Percentiles rank a stretch among this genome's conserved stretches.
phyloP scores from a whole-genome alignment of 2,113 vertebrate genomes.

The Pitta sordida region DNA sequence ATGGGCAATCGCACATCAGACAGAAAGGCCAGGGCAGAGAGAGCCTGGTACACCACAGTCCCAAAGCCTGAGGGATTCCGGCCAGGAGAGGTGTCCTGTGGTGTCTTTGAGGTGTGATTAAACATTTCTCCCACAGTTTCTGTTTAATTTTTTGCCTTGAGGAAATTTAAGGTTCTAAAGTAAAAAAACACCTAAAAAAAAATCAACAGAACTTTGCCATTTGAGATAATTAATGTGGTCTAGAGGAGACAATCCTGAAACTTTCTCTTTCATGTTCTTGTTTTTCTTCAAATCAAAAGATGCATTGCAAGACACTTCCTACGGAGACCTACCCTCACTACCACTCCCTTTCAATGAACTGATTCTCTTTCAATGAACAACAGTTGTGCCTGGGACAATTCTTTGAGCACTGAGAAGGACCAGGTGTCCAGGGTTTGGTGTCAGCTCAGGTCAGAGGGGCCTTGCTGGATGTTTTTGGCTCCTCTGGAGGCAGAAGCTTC shows the following conservation, averaged over 20 bases:
- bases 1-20: neutral
- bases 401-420: neutral
- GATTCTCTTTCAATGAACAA: neutral
- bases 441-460: neutral
- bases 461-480: neutral
- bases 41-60: rapidly evolving
- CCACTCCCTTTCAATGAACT: neutral
- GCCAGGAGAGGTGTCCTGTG: neutral
- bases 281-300: neutral
- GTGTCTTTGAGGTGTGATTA: neutral
- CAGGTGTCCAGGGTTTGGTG: neutral
- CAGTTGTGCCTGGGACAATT: neutral
- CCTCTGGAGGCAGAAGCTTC: neutral
- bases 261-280: neutral
- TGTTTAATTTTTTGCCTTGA: neutral
- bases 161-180: neutral
- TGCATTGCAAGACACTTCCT: no score
- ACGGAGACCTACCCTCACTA: neutral
- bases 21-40: neutral
- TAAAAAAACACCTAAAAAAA: neutral
- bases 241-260: neutral
- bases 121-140: neutral
- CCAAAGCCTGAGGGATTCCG: neutral
- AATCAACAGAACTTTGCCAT: neutral
- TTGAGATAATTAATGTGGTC: neutral